Percentiles rank a stretch among this genome's conserved stretches.
Conservation (phyloP, 2,888 invertebrate species). For the Podotricha telesiphe region DNA sequence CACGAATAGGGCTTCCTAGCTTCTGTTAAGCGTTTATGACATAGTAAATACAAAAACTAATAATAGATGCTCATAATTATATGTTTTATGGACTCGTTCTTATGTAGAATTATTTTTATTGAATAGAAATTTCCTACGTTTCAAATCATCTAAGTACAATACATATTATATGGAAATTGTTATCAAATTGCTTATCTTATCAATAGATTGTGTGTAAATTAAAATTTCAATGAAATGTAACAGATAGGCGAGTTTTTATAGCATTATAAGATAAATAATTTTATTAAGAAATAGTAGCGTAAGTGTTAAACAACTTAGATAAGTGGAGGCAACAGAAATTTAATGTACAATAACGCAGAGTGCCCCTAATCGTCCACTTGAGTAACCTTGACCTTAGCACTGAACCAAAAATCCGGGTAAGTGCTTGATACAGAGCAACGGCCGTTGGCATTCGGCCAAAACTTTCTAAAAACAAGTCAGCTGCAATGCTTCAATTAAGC, state of each 20-base stretch:
- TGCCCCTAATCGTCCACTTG: conserved; percentile 45
- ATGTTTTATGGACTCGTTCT: neutral
- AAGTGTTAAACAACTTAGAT: conserved; percentile 11
- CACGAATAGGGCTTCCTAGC: conserved; percentile 50
- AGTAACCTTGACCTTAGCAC: conserved; percentile 67
- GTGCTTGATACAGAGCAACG: conserved; percentile 60
- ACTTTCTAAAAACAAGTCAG: conserved; percentile 72
- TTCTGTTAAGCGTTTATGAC: conserved; percentile 54
- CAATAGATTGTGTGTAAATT: conserved; percentile 12
- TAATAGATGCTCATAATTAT: neutral
- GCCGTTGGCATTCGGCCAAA: conserved; percentile 71
- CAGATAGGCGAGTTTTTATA: neutral
- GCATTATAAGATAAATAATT: conserved; percentile 3
- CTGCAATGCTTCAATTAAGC: conserved; percentile 71
- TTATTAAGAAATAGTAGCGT: neutral
- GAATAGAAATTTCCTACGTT: neutral
- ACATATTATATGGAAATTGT: conserved; percentile 5
- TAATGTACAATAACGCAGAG: conserved; percentile 31
- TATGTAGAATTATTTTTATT: neutral
- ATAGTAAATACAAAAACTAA: conserved; percentile 16
- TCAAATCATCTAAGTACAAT: neutral
- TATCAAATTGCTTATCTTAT: conserved; percentile 17
- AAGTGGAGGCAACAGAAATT: conserved; percentile 20
- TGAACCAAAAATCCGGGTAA: conserved; percentile 64
- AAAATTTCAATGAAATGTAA: conserved; percentile 22